These are phyloP conservation scores for Drosophila biarmipes DNA, from an alignment of 1,140 invertebrate genomes.

Conservation along the genomic window DNA sequence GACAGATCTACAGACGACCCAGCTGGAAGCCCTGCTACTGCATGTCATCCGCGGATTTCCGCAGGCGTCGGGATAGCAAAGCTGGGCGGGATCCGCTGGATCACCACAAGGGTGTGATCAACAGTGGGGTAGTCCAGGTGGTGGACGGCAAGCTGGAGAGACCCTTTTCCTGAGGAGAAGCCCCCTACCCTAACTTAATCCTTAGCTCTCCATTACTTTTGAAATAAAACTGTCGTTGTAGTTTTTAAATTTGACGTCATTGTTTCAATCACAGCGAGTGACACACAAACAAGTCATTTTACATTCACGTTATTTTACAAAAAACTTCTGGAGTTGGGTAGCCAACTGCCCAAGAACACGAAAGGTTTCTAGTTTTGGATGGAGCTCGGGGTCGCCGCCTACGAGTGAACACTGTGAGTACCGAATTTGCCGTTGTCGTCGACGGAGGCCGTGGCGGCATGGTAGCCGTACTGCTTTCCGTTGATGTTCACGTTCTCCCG, in stretches of 20 bases:
- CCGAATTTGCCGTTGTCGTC: conserved; percentile 82
- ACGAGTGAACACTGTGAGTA: conserved; percentile 83
- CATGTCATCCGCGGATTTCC: conserved; percentile 64
- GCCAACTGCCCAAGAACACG: conserved; percentile 33
- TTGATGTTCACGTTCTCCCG: conserved; percentile 76
- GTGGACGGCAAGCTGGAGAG: conserved; percentile 74
- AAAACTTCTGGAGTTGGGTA: conserved; percentile 10
- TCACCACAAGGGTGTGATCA: conserved; percentile 25
- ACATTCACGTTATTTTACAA: conserved; percentile 12
- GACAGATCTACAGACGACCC: conserved; percentile 56
- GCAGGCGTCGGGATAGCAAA: conserved; percentile 63
- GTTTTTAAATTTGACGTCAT: background rate
- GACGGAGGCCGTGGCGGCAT: conserved; percentile 81
- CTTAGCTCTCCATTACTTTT: background rate
- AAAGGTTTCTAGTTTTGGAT: conserved; percentile 13
- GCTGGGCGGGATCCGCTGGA: conserved; percentile 1
- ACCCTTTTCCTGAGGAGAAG: conserved; percentile 63
- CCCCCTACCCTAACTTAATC: background rate
- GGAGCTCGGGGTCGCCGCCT: conserved; percentile 7
- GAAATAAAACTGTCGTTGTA: conserved; percentile 10
- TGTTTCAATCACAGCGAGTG: background rate
- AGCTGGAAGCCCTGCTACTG: conserved; percentile 83
- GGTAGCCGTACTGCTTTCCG: conserved; percentile 74
- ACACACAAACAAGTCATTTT: conserved; percentile 12
- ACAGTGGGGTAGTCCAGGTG: conserved; percentile 51